Conservation (phyloP, 2,113 vertebrate genomes). For the Ptilonorhynchus violaceus region DNA sequence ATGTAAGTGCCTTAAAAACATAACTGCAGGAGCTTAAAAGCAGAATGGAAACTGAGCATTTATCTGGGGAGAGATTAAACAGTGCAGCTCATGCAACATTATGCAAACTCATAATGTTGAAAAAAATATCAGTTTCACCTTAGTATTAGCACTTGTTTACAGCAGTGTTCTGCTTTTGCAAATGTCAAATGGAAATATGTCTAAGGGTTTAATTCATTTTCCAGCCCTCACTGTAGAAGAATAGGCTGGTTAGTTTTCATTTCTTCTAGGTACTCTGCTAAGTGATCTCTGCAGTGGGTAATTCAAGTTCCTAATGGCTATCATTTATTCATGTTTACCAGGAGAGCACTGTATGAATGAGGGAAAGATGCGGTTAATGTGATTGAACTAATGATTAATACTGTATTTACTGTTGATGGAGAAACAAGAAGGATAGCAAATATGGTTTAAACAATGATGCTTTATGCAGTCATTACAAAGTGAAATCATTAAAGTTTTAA, state of each 20-base stretch:
- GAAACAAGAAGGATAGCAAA: background rate
- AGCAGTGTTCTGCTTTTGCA: background rate
- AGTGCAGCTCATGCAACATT: background rate
- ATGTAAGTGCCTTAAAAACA: background rate
- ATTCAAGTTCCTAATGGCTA: slow-evolving; percentile 41
- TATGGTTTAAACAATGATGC: background rate
- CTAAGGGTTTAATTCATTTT: slow-evolving; percentile 38
- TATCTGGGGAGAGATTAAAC: background rate
- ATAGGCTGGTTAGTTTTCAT: background rate
- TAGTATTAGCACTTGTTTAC: background rate
- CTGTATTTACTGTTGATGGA: background rate
- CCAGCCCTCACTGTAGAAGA: background rate
- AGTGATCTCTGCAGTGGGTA: slow-evolving; percentile 34
- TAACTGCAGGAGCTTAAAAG: background rate
- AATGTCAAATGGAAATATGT: background rate
- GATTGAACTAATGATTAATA: slow-evolving; percentile 39
- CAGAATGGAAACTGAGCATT: background rate
- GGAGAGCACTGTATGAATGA: slow-evolving; percentile 32
- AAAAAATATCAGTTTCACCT: background rate
- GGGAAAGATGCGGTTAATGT: slow-evolving; percentile 26
- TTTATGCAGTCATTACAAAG: background rate
- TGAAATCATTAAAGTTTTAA: background rate
- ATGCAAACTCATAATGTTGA: background rate
- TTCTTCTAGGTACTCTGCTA: background rate
- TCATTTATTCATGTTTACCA: slow-evolving; percentile 65